These are phyloP conservation scores for Tyto alba DNA, from an alignment of 2,113 vertebrate genomes.

Conservation along the genomic window DNA sequence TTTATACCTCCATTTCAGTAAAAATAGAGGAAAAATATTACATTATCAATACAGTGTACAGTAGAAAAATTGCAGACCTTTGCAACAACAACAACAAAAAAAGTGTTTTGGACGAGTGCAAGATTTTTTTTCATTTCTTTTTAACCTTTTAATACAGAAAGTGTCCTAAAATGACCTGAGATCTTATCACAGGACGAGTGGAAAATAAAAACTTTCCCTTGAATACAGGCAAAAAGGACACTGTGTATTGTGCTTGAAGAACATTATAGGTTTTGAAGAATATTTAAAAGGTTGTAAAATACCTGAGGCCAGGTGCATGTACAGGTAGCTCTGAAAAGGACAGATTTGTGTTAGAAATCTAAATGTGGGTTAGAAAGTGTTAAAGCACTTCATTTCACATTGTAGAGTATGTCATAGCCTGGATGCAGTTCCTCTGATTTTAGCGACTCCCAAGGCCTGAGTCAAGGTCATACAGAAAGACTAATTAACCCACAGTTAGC, in stretches of 20 bases:
- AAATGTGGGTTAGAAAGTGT: neutral
- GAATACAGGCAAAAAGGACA: neutral
- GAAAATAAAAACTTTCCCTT: neutral
- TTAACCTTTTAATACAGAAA: neutral
- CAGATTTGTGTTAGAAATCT: neutral
- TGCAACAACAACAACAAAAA: too few relatives aligned
- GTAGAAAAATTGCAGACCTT: neutral
- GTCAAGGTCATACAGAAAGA: neutral
- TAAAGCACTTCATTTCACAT: neutral
- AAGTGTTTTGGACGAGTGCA: neutral
- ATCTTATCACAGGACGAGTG: neutral
- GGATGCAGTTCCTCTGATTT: neutral
- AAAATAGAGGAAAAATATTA: neutral
- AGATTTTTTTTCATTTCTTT: neutral
- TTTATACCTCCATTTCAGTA: neutral
- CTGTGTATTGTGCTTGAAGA: neutral
- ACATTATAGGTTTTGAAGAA: neutral
- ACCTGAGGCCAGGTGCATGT: neutral
- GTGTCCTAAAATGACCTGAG: neutral
- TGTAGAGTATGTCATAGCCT: neutral
- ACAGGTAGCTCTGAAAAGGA: neutral
- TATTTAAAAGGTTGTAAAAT: neutral
- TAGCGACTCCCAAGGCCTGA: neutral
- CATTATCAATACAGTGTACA: neutral
- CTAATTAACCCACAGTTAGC: neutral